Percentiles rank a stretch among this genome's conserved stretches.
Evolutionary conservation across 1,140 invertebrate genomes (phyloP).

Genomic region (Nixonia krombeini): DNA sequence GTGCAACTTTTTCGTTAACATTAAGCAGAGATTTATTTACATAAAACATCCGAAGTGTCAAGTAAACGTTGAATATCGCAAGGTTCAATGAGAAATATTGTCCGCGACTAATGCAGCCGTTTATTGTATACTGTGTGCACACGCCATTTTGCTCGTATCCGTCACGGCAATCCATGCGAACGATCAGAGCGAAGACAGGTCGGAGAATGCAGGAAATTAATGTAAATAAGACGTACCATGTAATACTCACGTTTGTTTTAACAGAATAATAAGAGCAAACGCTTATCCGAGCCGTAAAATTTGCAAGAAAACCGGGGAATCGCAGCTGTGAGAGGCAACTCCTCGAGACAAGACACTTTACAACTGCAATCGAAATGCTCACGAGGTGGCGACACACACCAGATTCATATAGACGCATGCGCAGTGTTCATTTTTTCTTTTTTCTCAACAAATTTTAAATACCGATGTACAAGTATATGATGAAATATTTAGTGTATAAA

Average conservation of each 20-base stretch:
- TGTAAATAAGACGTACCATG: neutral
- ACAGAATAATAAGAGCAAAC: constrained; percentile 25
- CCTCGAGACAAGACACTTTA: constrained; percentile 37
- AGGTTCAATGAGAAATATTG: neutral
- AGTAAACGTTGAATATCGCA: constrained; percentile 5
- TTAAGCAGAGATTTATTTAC: neutral
- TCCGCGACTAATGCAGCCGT: constrained; percentile 31
- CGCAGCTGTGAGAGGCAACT: constrained; percentile 42
- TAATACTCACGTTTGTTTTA: constrained; percentile 56
- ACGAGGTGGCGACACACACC: constrained; percentile 50
- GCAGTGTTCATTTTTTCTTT: neutral
- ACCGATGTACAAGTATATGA: too few relatives aligned
- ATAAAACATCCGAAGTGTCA: neutral
- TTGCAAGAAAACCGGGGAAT: constrained; percentile 50
- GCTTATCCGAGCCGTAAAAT: constrained; percentile 28
- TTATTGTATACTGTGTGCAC: constrained; percentile 62
- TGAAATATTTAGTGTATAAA: too few relatives aligned
- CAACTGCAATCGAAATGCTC: constrained; percentile 50
- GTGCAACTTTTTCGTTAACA: neutral
- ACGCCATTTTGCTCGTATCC: constrained; percentile 64
- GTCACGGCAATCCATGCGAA: constrained; percentile 37
- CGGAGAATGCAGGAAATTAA: neutral
- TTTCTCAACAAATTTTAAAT: too few relatives aligned
- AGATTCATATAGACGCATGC: constrained; percentile 39
- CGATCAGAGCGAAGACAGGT: constrained; percentile 1